Evolutionary conservation across 2,888 invertebrate genomes (phyloP).

Genomic region (Platypus cylindrus): DNA sequence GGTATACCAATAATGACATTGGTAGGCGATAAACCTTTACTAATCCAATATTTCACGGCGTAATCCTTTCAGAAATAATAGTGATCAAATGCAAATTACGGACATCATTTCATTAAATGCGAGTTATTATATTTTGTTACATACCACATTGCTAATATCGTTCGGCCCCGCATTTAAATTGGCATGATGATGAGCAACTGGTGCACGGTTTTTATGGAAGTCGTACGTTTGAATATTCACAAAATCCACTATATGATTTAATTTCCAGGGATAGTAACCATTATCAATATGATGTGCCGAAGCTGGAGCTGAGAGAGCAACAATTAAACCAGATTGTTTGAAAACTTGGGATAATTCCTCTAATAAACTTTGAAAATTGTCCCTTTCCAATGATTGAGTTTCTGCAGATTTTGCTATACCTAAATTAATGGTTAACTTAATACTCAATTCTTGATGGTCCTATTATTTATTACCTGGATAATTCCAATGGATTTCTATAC

Average conservation of each 20-base stretch:
- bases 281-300: slow-evolving; percentile 52
- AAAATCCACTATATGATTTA: slow-evolving; percentile 51
- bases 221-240: slow-evolving; percentile 57
- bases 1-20: slow-evolving; percentile 63
- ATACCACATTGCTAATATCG: slow-evolving; percentile 40
- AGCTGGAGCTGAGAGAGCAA: slow-evolving; percentile 47
- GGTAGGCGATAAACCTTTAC: slow-evolving; percentile 48
- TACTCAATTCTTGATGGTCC: background rate
- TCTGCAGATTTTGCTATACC: slow-evolving; percentile 39
- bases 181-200: slow-evolving; percentile 39
- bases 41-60: slow-evolving; percentile 52
- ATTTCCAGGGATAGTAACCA: slow-evolving; percentile 47
- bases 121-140: slow-evolving; percentile 12
- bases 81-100: no score
- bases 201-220: slow-evolving; percentile 37
- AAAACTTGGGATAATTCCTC: slow-evolving; percentile 50
- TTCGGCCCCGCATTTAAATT: slow-evolving; percentile 37
- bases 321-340: slow-evolving; percentile 33
- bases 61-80: slow-evolving; percentile 44
- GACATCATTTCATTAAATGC: background rate
- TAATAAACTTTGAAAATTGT: slow-evolving; percentile 30
- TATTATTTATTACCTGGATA: slow-evolving; percentile 37
- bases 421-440: background rate
- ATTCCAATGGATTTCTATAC: slow-evolving; percentile 70
- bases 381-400: slow-evolving; percentile 37